Conservation (phyloP, 2,888 invertebrate species). For the Schrankia costaestrigalis region DNA sequence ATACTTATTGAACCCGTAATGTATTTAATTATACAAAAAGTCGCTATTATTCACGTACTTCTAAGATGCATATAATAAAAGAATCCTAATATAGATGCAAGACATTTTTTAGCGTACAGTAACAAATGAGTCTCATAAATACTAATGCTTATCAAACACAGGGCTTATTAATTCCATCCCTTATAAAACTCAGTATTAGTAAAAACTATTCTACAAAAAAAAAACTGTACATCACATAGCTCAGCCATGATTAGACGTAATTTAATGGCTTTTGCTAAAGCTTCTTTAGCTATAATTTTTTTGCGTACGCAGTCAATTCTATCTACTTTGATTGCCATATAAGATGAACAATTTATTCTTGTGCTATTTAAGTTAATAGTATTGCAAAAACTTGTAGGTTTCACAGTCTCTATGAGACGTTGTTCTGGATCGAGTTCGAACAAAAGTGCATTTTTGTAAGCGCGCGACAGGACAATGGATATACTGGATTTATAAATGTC, state of each 20-base stretch:
- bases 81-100: no score
- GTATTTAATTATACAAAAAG: no score
- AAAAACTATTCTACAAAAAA: no score
- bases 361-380: slow-evolving; percentile 13
- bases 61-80: no score
- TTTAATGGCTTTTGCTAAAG: slow-evolving; percentile 18
- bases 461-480: slow-evolving; percentile 65
- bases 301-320: slow-evolving; percentile 19
- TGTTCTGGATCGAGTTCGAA: slow-evolving; percentile 39
- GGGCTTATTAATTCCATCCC: slow-evolving; percentile 1
- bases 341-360: slow-evolving; percentile 21
- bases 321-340: slow-evolving; percentile 16
- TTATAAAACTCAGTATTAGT: no score
- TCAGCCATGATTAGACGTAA: slow-evolving; percentile 7
- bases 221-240: no score
- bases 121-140: no score
- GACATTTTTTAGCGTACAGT: no score
- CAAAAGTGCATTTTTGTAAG: slow-evolving; percentile 54
- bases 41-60: no score
- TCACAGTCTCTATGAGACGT: slow-evolving; percentile 35
- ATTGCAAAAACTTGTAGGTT: slow-evolving; percentile 19
- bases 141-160: no score
- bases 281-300: slow-evolving; percentile 11
- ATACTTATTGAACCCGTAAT: no score
- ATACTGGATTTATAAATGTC: slow-evolving; percentile 60